Percentiles rank a stretch among this genome's conserved stretches.
phyloP scores from a whole-genome alignment of 2,113 vertebrate genomes.

The Amphiprion percula region DNA sequence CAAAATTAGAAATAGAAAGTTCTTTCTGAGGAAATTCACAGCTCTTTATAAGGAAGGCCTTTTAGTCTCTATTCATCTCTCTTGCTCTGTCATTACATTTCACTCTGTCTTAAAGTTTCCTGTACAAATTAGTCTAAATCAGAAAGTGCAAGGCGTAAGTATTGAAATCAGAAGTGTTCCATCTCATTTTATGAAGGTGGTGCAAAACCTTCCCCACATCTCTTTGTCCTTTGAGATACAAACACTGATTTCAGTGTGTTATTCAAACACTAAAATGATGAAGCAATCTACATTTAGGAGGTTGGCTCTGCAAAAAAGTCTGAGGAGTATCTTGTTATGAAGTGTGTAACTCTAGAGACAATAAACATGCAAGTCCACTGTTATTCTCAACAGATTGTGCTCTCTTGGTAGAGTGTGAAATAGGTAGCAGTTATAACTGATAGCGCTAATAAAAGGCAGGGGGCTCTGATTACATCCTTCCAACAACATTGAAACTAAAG shows the following conservation, averaged over 20 bases:
- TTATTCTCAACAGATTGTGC: too few species aligned
- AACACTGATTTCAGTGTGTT: slow-evolving; percentile 18
- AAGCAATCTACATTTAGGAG: not conserved
- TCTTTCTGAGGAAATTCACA: slow-evolving; percentile 54
- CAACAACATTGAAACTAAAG: too few species aligned
- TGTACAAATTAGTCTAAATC: slow-evolving; percentile 12
- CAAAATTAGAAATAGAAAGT: slow-evolving; percentile 57
- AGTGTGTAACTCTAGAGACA: not conserved
- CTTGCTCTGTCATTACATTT: not conserved
- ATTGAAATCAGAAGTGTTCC: not conserved
- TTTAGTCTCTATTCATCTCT: slow-evolving; percentile 21
- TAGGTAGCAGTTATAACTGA: too few species aligned
- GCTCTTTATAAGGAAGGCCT: slow-evolving; percentile 29
- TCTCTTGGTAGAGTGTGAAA: too few species aligned
- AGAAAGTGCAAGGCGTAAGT: not conserved
- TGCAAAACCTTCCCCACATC: not conserved
- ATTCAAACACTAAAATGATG: slow-evolving; percentile 7
- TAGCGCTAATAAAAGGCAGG: too few species aligned
- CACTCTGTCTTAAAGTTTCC: slow-evolving; percentile 26
- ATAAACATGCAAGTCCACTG: too few species aligned
- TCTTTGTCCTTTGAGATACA: not conserved
- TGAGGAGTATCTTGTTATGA: not conserved
- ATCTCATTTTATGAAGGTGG: slow-evolving; percentile 3
- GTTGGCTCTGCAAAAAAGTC: not conserved
- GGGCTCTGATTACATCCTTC: too few species aligned